Evolutionary conservation across 2,797 vertebrate species (phyloP).

Genomic region (Sebastes hubbsi): DNA sequence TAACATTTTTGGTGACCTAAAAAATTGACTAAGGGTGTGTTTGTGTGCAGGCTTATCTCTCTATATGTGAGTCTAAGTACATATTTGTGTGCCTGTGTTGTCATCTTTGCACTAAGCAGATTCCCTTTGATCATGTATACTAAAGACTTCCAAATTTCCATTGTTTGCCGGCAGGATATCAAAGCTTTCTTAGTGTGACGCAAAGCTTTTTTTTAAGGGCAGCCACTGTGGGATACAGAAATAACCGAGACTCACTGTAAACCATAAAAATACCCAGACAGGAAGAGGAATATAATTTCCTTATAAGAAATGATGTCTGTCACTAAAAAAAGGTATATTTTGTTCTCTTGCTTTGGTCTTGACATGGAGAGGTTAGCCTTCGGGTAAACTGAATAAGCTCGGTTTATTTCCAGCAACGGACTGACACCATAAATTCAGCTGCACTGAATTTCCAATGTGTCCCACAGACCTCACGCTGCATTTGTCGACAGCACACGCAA

Average conservation of each 20-base stretch:
- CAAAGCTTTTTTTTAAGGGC: constrained; percentile 22
- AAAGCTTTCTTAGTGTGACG: constrained; percentile 46
- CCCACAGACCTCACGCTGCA: constrained; percentile 23
- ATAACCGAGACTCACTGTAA: constrained; percentile 27
- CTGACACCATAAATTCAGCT: constrained; percentile 13
- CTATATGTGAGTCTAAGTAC: neutral
- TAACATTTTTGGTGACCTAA: neutral
- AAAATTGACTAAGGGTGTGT: neutral
- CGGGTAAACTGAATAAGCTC: constrained; percentile 21
- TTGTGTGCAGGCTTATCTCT: neutral
- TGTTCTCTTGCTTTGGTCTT: neutral
- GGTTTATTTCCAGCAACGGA: constrained; percentile 18
- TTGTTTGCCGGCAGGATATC: constrained; percentile 62
- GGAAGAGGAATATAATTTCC: neutral
- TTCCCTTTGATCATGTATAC: constrained; percentile 59
- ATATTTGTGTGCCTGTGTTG: constrained; percentile 9
- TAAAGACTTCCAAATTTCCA: constrained; percentile 46
- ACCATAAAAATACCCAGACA: constrained; percentile 6
- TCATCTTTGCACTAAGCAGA: constrained; percentile 30
- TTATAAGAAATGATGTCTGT: constrained; percentile 4
- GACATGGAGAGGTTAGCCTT: constrained; percentile 14
- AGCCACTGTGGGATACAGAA: constrained; percentile 54
- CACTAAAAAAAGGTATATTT: neutral
- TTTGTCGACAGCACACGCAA: constrained; percentile 30
- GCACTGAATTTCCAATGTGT: constrained; percentile 20